A percentile compares a stretch with the other conserved stretches of the same genome.
Evolutionary conservation across 1,140 invertebrate genomes (phyloP).

Genomic region (Drosophila tristis): DNA sequence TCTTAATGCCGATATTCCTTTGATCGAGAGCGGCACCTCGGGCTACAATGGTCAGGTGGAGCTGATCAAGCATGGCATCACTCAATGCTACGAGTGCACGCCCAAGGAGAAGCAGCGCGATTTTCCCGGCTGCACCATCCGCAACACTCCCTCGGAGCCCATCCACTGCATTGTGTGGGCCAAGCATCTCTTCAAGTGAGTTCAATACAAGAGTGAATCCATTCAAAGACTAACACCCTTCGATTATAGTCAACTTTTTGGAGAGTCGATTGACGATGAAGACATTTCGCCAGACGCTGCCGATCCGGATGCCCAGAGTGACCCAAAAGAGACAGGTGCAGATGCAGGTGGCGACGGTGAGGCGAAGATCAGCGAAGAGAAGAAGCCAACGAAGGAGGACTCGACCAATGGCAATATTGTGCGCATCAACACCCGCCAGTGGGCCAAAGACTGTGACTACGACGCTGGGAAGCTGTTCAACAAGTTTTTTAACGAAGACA

Average conservation of each 20-base stretch:
- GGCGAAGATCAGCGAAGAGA: slow-evolving; percentile 26
- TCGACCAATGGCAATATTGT: slow-evolving; percentile 89
- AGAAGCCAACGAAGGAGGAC: slow-evolving; percentile 64
- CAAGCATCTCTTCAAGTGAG: slow-evolving; percentile 99
- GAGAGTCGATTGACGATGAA: slow-evolving; percentile 97
- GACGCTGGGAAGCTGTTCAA: slow-evolving; percentile 92
- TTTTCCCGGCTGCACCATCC: slow-evolving; percentile 98
- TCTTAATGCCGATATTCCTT: slow-evolving; percentile 95
- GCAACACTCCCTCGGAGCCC: slow-evolving; percentile 99
- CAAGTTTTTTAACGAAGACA: slow-evolving; percentile 98
- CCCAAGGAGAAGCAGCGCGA: slow-evolving; percentile 96
- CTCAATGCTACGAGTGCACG: slow-evolving; percentile 98
- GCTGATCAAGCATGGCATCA: slow-evolving; percentile 93
- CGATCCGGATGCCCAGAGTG: slow-evolving; percentile 91
- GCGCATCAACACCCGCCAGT: slow-evolving; percentile 94
- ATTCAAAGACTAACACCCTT: slow-evolving; percentile 4
- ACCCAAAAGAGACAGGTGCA: slow-evolving; percentile 57
- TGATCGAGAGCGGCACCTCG: slow-evolving; percentile 98
- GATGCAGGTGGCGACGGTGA: slow-evolving; percentile 87
- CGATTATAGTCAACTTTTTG: slow-evolving; percentile 95
- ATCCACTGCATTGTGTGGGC: slow-evolving; percentile 99
- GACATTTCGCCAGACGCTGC: slow-evolving; percentile 99
- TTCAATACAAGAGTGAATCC: slow-evolving; percentile 28
- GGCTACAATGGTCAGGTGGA: slow-evolving; percentile 97
- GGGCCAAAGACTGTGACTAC: slow-evolving; percentile 94